Evolutionary conservation across 2,113 vertebrate species (phyloP).

Genomic region (Toxostoma redivivum): DNA sequence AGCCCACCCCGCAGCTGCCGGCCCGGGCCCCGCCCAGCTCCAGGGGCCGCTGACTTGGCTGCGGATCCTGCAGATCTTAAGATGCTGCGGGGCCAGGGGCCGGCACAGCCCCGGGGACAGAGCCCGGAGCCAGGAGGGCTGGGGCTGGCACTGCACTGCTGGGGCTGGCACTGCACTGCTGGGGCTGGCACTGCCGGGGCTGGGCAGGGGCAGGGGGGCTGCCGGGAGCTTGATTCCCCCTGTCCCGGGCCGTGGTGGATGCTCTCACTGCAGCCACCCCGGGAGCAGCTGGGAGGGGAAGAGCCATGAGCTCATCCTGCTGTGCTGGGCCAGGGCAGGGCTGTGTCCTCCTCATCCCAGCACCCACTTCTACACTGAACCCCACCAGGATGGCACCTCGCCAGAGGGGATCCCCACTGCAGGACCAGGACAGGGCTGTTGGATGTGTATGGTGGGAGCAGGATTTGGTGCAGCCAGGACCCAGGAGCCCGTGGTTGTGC

Average conservation of each 20-base stretch:
- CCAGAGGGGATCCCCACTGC: background rate
- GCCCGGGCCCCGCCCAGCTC: background rate
- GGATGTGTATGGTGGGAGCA: background rate
- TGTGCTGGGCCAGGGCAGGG: background rate
- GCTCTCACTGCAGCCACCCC: background rate
- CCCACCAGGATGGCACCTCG: rapidly evolving
- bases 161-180: too few relatives aligned
- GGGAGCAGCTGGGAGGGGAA: background rate
- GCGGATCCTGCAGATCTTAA: background rate
- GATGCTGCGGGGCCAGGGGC: background rate
- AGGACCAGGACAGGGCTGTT: rapidly evolving
- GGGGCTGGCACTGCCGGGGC: too few relatives aligned
- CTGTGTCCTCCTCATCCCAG: background rate
- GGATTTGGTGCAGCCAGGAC: rapidly evolving
- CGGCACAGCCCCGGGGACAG: rapidly evolving
- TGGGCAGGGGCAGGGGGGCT: background rate
- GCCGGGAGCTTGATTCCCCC: rapidly evolving
- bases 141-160: background rate
- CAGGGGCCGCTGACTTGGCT: background rate
- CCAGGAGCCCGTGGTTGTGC: rapidly evolving
- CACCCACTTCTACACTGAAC: rapidly evolving
- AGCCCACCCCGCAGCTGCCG: background rate
- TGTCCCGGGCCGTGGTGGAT: rapidly evolving
- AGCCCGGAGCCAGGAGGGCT: background rate
- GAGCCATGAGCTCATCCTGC: background rate